Base-by-base conservation (phyloP, 53 echinoderm and acorn worm genomes). In the Stichopus horrens region DNA sequence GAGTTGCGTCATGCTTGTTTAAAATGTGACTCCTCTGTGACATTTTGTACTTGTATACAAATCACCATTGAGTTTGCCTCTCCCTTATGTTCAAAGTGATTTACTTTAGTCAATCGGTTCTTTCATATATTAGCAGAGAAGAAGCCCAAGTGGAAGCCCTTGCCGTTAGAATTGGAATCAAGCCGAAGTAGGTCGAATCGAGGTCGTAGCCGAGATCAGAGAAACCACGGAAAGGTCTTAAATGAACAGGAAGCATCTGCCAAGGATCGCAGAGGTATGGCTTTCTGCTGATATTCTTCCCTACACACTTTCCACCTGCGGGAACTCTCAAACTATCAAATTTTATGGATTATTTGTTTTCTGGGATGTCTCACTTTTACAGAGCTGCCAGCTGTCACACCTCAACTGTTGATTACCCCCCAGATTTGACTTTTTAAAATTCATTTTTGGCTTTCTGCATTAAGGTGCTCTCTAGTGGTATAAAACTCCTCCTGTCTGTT, bases 141-240 rank as follows among this genome's bases (percentile, higher is more conserved):
- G 80, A 97, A 96, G 83, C 98, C 92, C 58, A 98, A 94, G 91
- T 98, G 99, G 99, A 95, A 94, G 54, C 99, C 99, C 4, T 89
- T 98, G 7, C 87, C 89, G 53, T 56, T 96, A 20, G 96, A 98
- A 73, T 94, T 96, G 10, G 93, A 92, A 9, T 92, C 93, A 59
- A 92, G 88, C 23, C 83, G 93, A 22, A 59, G 89, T 68, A 92
- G 95, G 85, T 89, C 91, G 4, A 74, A 88, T 55, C 67, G 93
- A n/a, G 90, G 88, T 53, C 23, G 93, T 77, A 55, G 80, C 65
- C 66, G 90, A 23, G 86, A 90, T 23, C 54, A n/a, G 8, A 60
- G 87, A 11, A 88, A 90, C 54, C 90, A 83, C n/a, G 93, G 85
- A 21, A 90, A 88, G 55, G 86, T 81, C 55, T 88, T 88, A 73